Percentiles rank a stretch among this genome's conserved stretches.
Conservation (phyloP, 2,113 vertebrate species). For the Spermophilus dauricus region DNA sequence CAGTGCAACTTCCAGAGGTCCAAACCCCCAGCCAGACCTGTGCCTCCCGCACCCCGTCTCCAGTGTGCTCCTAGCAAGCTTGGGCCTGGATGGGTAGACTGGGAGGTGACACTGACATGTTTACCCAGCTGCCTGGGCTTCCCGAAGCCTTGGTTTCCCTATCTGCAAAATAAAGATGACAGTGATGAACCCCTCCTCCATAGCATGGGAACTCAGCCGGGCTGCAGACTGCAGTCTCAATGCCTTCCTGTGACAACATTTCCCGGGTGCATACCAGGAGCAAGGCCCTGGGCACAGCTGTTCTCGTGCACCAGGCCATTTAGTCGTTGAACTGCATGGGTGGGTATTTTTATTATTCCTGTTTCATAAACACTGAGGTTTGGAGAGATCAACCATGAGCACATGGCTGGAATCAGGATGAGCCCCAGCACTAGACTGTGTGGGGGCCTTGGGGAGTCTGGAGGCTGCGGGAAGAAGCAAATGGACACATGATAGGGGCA, state of each 20-base stretch:
- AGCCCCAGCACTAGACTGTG: accelerated
- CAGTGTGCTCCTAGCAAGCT: neutral
- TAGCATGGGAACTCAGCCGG: accelerated
- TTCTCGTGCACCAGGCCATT: neutral
- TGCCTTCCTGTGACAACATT: accelerated
- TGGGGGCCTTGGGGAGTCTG: accelerated
- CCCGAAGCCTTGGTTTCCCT: neutral
- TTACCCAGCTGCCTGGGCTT: neutral
- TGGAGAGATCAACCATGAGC: accelerated
- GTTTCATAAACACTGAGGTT: neutral
- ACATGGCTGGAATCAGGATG: neutral
- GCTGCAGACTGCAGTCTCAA: neutral
- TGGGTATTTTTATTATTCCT: neutral
- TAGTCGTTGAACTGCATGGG: neutral
- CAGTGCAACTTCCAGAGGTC: neutral
- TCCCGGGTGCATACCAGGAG: accelerated
- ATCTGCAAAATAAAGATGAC: neutral
- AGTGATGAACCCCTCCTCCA: accelerated
- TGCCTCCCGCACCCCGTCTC: neutral
- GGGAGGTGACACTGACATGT: accelerated
- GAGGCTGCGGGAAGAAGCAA: neutral
- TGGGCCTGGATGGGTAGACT: neutral
- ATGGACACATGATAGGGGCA: accelerated
- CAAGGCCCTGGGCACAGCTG: too few relatives aligned
- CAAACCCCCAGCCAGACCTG: neutral